These are phyloP conservation scores for Ciconia maguari DNA, from an alignment of 2,113 vertebrate species.

Conservation along the genomic window DNA sequence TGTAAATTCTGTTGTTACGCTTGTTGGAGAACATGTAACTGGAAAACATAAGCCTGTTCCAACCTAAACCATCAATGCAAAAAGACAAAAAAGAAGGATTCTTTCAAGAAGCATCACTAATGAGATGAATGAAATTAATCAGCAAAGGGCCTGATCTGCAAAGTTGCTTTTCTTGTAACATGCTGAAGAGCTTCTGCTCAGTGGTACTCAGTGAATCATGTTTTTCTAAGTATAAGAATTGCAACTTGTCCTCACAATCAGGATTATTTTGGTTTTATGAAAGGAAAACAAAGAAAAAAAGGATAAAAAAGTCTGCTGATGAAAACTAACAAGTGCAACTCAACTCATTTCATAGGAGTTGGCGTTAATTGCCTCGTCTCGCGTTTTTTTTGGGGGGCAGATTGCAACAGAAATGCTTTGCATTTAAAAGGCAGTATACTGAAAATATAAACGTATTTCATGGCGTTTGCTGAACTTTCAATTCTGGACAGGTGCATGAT, in stretches of 20 bases:
- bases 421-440: background rate
- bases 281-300: background rate
- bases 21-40: conserved; percentile 62
- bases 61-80: conserved; percentile 39
- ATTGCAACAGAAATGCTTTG: background rate
- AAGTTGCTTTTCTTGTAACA: background rate
- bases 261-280: background rate
- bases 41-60: conserved; percentile 57
- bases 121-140: conserved; percentile 51
- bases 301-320: background rate
- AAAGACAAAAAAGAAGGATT: conserved; percentile 18
- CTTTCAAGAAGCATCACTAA: conserved; percentile 60
- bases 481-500: background rate
- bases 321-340: background rate
- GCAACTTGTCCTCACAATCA: background rate
- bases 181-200: background rate
- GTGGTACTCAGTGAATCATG: background rate
- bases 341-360: background rate
- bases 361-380: background rate
- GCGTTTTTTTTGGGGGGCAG: rapidly evolving
- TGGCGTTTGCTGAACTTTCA: background rate
- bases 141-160: background rate
- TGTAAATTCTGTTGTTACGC: conserved; percentile 61
- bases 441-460: background rate
- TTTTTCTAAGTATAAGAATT: background rate